Evolutionary conservation across 1,140 invertebrate species (phyloP).

Genomic region (Ylistrum balloti): DNA sequence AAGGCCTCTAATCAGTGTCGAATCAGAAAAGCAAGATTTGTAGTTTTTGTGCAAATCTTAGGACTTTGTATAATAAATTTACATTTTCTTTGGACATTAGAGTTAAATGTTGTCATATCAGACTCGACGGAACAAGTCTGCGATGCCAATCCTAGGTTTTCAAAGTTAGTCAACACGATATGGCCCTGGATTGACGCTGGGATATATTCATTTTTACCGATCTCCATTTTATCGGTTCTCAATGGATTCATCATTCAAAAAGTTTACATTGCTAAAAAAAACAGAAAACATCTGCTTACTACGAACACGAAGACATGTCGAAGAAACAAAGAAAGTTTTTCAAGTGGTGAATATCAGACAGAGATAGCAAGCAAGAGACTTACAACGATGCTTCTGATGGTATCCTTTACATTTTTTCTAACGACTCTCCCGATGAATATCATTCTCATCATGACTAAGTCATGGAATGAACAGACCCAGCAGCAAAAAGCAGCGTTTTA

Average conservation of each 20-base stretch:
- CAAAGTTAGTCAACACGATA: conserved; percentile 68
- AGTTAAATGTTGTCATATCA: conserved; percentile 46
- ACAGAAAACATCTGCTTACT: conserved; percentile 49
- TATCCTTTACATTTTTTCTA: conserved; percentile 79
- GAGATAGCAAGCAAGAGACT: conserved; percentile 59
- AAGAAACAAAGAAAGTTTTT: neutral
- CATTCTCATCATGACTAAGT: conserved; percentile 67
- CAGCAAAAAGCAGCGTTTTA: conserved; percentile 47
- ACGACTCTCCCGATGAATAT: conserved; percentile 79
- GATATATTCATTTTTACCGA: conserved; percentile 79
- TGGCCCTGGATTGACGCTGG: conserved; percentile 80
- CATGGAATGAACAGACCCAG: conserved; percentile 65
- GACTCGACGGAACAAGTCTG: conserved; percentile 50
- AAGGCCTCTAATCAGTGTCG: conserved; percentile 75
- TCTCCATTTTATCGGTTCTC: conserved; percentile 73
- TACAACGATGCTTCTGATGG: conserved; percentile 78
- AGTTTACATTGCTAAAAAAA: conserved; percentile 59
- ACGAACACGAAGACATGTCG: no score
- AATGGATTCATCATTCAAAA: conserved; percentile 76
- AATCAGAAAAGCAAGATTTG: conserved; percentile 66
- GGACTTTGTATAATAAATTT: conserved; percentile 69
- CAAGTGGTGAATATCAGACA: neutral
- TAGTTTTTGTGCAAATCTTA: conserved; percentile 59
- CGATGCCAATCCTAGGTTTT: conserved; percentile 57
- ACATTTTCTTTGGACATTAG: conserved; percentile 76